Percentiles rank a stretch among this genome's conserved stretches.
phyloP scores from a whole-genome alignment of 2,797 vertebrate species.

The Anguilla pacifica region DNA sequence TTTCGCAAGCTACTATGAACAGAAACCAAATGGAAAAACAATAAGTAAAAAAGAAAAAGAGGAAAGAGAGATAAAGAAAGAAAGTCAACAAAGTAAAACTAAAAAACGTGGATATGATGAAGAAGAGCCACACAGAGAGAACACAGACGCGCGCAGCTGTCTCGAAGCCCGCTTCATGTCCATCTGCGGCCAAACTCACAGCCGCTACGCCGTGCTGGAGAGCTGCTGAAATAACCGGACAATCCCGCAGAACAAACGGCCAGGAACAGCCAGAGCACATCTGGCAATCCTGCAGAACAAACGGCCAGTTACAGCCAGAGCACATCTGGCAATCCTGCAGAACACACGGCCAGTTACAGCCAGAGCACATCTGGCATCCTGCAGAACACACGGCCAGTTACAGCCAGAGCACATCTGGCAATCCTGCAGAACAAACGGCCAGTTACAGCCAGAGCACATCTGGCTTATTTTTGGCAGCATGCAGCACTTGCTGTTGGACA shows the following conservation, averaged over 20 bases:
- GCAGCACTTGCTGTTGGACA: not conserved
- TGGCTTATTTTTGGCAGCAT: slow-evolving; percentile 25
- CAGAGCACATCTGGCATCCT: not conserved
- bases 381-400: slow-evolving; percentile 4
- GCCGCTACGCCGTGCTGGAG: not conserved
- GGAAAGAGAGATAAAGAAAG: not conserved
- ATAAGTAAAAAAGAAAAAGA: not conserved
- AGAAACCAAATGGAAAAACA: not conserved
- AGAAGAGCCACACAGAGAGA: not conserved
- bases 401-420: not conserved
- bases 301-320: not conserved
- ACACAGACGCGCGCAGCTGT: not conserved
- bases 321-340: not conserved
- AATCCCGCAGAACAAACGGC: not conserved
- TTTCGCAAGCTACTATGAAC: not conserved
- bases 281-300: slow-evolving; percentile 5
- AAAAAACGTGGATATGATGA: not conserved
- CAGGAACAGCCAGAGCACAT: not conserved
- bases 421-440: slow-evolving; percentile 10
- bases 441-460: slow-evolving; percentile 1
- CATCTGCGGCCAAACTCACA: not conserved
- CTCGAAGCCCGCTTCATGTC: not conserved
- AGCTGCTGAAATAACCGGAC: slow-evolving; percentile 7
- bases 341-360: not conserved
- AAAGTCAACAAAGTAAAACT: not conserved